Conservation (phyloP, 2,797 vertebrate species). For the Hylomyscus alleni region DNA sequence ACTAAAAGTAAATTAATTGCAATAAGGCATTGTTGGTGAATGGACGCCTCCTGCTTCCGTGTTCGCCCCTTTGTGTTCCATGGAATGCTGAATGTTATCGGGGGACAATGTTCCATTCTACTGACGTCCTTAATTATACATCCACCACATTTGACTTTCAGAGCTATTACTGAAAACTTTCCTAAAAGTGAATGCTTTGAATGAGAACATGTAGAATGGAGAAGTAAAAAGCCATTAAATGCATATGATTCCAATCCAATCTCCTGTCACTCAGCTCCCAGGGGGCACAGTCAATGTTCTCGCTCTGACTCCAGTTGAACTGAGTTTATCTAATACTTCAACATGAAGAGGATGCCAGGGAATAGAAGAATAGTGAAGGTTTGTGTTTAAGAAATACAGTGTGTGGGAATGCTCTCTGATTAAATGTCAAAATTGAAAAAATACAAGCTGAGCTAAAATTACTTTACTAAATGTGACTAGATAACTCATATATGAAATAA, state of each 20-base stretch:
- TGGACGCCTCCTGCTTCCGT: constrained; percentile 86
- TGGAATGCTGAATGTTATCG: constrained; percentile 77
- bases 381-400: background rate
- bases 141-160: constrained; percentile 1
- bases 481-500: constrained; percentile 3
- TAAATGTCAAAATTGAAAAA: constrained; percentile 64
- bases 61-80: constrained; percentile 80
- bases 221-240: constrained; percentile 58
- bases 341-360: background rate
- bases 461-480: constrained; percentile 43
- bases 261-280: background rate
- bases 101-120: constrained; percentile 79
- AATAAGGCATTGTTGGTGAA: constrained; percentile 87
- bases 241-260: background rate
- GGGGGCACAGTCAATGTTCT: background rate
- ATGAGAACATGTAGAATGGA: constrained; percentile 10
- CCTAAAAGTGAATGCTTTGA: constrained; percentile 41
- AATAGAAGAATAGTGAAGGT: background rate
- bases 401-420: constrained; percentile 13
- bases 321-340: background rate
- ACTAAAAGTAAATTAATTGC: constrained; percentile 85
- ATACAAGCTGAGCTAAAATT: constrained; percentile 34
- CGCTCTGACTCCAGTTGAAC: background rate
- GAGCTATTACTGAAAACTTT: constrained; percentile 41
- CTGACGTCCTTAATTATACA: constrained; percentile 70